Conservation (phyloP, 2,888 invertebrate genomes). For the Drosophila atroscutellata region DNA sequence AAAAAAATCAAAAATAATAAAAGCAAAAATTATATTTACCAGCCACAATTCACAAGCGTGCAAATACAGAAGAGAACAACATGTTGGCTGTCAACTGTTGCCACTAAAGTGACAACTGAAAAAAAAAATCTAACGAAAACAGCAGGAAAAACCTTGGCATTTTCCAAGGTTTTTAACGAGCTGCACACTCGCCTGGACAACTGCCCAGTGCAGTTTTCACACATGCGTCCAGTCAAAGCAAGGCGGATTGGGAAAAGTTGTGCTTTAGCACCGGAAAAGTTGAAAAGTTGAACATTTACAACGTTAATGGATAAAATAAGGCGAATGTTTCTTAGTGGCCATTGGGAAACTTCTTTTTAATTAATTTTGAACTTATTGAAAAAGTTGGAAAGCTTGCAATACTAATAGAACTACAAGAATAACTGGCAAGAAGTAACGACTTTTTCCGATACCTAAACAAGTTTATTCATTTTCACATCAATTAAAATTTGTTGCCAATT, state of each 20-base stretch:
- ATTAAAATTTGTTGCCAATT: neutral
- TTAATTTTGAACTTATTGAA: neutral
- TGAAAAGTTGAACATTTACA: conserved; percentile 5
- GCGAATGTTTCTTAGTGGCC: neutral
- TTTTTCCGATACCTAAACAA: neutral
- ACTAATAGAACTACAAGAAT: neutral
- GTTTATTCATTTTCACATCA: neutral
- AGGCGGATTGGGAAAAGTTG: neutral
- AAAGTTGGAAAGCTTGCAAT: neutral
- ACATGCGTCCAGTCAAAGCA: conserved; percentile 15
- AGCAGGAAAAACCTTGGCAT: conserved; percentile 41
- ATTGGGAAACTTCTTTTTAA: neutral
- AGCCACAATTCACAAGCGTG: conserved; percentile 12
- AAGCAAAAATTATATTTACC: conserved; percentile 1
- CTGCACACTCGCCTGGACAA: conserved; percentile 1
- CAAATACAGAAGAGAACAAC: conserved; percentile 6
- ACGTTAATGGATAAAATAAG: neutral
- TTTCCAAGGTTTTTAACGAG: conserved; percentile 18
- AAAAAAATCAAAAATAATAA: neutral
- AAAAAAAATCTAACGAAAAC: neutral
- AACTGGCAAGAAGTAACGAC: neutral
- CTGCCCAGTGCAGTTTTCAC: conserved; percentile 22
- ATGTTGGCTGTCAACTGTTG: conserved; percentile 21
- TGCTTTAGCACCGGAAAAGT: neutral
- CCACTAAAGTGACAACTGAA: neutral